Evolutionary conservation across 2,113 vertebrate genomes (phyloP), one percentile per base, ranked within the genome.

Genomic region (Xenopus tropicalis): DNA sequence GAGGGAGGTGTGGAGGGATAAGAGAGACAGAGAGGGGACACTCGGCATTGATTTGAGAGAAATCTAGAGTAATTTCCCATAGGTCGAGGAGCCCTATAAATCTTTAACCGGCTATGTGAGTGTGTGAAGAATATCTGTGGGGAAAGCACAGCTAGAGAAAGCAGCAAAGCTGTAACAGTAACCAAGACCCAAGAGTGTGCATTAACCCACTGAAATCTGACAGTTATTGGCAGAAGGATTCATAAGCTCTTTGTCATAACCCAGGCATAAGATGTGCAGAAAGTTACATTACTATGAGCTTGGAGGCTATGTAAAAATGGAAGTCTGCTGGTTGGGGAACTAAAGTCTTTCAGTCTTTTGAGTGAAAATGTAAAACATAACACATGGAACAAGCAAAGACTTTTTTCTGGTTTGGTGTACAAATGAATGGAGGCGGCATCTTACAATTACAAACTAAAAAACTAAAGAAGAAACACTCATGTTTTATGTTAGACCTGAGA

Each of bases 41-140:
- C 72, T 75, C 72, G 69, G 72, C 72, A 75, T 75, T 75, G 72
- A 75, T 75, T 75, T 75, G 66, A 75, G 72, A 75, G 72, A 75
- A 75, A 75, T 75, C 57, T 75, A 46, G 72, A 69, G 72, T 75
- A 75, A 75, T 75, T 75, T 75, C 72, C 72, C 72, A 75, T 66
- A 75, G 72, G 72, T 75, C 72, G 66, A 63, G 72, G 58, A 75
- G 72, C 58, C 72, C 72, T 69, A 75, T 75, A 75, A 75, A 75
- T 75, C 72, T 75, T 75, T 75, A 69, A 75, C 72, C 62, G 72
- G 72, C 72, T 69, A 57, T 75, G 66, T 62, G 72, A 75, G 46
- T 69, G 72, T 69, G 58, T 21, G 56, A 57, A 43, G 66, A 75
- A 75, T 66, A 75, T 75, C 72, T 75, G 72, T 75, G 72, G 72